A percentile compares a stretch with the other conserved stretches of the same genome.
Conservation (phyloP, 2,888 invertebrate genomes). For the Mellilla xanthometata region DNA sequence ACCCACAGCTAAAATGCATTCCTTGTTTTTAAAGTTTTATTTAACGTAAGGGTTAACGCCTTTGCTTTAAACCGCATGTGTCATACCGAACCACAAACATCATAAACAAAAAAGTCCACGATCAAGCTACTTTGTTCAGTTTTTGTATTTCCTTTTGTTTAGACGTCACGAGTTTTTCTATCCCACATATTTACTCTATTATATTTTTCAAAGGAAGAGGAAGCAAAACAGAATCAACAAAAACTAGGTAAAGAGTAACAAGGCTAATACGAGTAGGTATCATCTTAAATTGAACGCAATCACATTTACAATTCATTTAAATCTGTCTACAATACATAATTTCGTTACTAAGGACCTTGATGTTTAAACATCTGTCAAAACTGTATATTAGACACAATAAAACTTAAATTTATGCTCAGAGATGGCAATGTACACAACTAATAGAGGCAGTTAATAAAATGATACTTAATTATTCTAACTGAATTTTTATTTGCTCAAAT, state of each 20-base stretch:
- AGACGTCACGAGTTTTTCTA: constrained; percentile 7
- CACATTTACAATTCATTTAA: constrained; percentile 25
- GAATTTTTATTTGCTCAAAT: too few relatives aligned
- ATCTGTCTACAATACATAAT: too few relatives aligned
- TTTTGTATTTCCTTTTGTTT: constrained; percentile 6
- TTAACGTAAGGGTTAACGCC: not conserved
- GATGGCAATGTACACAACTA: constrained; percentile 3
- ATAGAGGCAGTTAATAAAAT: constrained; percentile 5
- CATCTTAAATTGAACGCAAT: constrained; percentile 36
- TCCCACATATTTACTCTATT: constrained; percentile 4
- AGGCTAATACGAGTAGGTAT: constrained; percentile 39
- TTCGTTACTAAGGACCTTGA: constrained; percentile 30
- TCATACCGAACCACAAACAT: not conserved
- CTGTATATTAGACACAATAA: constrained; percentile 24
- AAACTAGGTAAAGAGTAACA: constrained; percentile 42
- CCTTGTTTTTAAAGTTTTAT: too few relatives aligned
- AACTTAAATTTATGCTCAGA: constrained; percentile 12
- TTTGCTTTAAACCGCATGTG: not conserved
- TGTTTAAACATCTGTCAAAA: constrained; percentile 27
- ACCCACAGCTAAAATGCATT: too few relatives aligned
- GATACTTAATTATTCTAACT: not conserved
- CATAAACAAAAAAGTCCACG: not conserved
- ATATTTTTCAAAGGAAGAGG: constrained; percentile 43
- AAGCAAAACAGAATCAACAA: constrained; percentile 27
- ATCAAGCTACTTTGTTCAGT: not conserved